Evolutionary conservation across 2,888 invertebrate species (phyloP), one percentile per base, ranked within the genome.

Genomic region (Eristalis pertinax): DNA sequence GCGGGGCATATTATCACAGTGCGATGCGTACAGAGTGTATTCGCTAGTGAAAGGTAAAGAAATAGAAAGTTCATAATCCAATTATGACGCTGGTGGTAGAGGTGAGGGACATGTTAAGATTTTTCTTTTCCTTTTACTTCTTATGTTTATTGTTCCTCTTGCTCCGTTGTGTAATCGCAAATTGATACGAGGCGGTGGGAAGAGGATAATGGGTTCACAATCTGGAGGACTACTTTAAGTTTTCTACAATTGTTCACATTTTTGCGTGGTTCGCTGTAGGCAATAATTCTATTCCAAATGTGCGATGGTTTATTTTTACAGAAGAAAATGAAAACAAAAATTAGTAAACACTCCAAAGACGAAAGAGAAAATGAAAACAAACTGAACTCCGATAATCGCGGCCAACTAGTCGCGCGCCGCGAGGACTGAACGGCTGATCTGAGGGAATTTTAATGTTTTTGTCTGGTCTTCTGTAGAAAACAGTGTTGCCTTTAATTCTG

Each of bases 11-110:
- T 24, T 24, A 29, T 15, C n/a, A 26, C 62, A 29, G 15, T 32
- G 22, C 43, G n/a, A 26, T 13, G 41, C 65, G 69, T 29, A 13
- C 10, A n/a, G n/a, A n/a, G n/a, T 60, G 24, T 76, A 35, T 63
- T 11, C 56, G 24, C 10, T 15, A 62, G 60, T 24, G 69, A 65
- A 69, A 82, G 70, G 38, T 62, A 78, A 67, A 19, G 70, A 75
- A 86, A 86, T 79, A 82, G 86, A 86, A 86, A 86, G 86, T 83
- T 86, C 69, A 82, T 82, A 82, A 74, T 77, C 64, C 64, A 41
- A 82, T 69, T 85, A 69, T 74, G 60, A 5, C n/a, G 19, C 50
- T 80, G 35, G 38, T 24, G 78, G 11, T 26, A 38, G 41, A 32
- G 41, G n/a, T 60, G 22, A 41, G 22, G 60, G 65, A 26, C 65